These are phyloP conservation scores for Portunus trituberculatus DNA, from an alignment of 1,140 invertebrate genomes.

Conservation along the genomic window DNA sequence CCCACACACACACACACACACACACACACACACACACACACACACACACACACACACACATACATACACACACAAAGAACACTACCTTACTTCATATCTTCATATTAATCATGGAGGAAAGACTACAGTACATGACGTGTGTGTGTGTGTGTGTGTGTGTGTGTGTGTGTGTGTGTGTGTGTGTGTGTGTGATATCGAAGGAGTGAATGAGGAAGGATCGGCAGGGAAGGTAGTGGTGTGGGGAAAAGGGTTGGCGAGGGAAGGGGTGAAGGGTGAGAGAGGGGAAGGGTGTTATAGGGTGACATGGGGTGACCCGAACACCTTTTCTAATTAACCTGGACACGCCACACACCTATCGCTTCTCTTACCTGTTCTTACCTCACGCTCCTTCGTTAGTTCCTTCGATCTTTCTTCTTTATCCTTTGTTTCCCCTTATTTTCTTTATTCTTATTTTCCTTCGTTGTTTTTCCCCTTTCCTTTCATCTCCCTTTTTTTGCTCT, in stretches of 20 bases:
- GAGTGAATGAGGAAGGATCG: not conserved
- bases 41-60: too few relatives aligned
- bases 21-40: not conserved
- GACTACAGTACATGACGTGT: not conserved
- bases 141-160: conserved; percentile 19
- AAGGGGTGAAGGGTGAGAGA: not conserved
- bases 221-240: not conserved
- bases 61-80: not conserved
- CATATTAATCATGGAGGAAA: too few relatives aligned
- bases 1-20: too few relatives aligned
- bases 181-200: conserved; percentile 4
- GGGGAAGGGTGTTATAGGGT: not conserved
- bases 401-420: too few relatives aligned
- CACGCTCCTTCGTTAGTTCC: not conserved
- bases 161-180: conserved; percentile 37
- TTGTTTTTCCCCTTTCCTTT: too few relatives aligned
- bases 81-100: too few relatives aligned
- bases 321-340: not conserved
- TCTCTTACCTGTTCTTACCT: not conserved
- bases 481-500: too few relatives aligned
- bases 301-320: not conserved
- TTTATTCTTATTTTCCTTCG: too few relatives aligned
- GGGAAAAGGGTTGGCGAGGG: not conserved
- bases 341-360: not conserved
- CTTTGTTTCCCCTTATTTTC: too few relatives aligned